These are phyloP conservation scores for Paramacrobiotus metropolitanus DNA, from an alignment of 1,140 invertebrate genomes.

Conservation along the genomic window DNA sequence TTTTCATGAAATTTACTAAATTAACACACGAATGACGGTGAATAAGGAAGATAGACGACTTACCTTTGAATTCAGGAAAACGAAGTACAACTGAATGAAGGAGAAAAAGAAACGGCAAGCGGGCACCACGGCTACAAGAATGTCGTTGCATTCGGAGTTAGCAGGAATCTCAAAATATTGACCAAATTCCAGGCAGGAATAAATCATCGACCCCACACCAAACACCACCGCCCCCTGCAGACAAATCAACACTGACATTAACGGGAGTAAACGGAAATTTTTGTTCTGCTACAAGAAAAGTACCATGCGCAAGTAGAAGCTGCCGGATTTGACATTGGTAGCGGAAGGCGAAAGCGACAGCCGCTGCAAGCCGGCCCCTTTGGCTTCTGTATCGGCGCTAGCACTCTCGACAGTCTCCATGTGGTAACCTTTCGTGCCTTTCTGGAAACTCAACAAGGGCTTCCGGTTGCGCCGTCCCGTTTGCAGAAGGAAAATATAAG, in stretches of 20 bases:
- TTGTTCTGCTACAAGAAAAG: slow-evolving; percentile 1
- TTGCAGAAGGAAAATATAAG: slow-evolving; percentile 1
- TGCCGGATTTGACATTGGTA: background rate
- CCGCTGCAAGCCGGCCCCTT: background rate
- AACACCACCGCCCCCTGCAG: slow-evolving; percentile 37
- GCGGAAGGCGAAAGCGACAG: background rate
- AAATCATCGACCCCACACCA: slow-evolving; percentile 80
- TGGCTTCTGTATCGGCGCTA: background rate
- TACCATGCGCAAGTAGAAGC: slow-evolving; percentile 5
- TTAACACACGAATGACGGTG: too few relatives aligned
- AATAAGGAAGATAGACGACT: too few relatives aligned
- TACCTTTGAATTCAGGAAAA: slow-evolving; percentile 70
- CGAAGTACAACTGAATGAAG: slow-evolving; percentile 86
- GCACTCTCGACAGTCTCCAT: background rate
- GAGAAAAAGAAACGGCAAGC: slow-evolving; percentile 71
- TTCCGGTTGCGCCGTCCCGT: background rate
- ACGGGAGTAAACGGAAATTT: background rate
- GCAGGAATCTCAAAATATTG: slow-evolving; percentile 50
- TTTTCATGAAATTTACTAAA: too few relatives aligned
- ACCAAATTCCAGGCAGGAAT: slow-evolving; percentile 73
- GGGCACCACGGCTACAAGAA: slow-evolving; percentile 57
- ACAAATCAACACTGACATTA: slow-evolving; percentile 5
- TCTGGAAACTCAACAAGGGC: background rate
- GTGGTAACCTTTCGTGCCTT: background rate
- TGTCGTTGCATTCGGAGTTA: slow-evolving; percentile 59